Evolutionary conservation across 2,797 vertebrate genomes (phyloP).

Genomic region (Glossophaga mutica): DNA sequence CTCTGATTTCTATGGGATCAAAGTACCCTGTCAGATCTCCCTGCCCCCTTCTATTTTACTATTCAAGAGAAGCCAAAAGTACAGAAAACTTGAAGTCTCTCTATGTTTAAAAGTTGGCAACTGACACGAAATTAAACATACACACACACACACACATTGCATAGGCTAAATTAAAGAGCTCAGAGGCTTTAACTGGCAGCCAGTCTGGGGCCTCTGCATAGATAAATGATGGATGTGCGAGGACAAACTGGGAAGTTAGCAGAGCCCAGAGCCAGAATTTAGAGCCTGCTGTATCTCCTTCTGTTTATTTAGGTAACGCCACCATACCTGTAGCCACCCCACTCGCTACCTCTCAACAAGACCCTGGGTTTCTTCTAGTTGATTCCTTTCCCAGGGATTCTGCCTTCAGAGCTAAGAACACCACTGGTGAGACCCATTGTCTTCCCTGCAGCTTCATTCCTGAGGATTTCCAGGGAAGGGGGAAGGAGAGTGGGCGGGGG

Average conservation of each 20-base stretch:
- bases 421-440: not conserved
- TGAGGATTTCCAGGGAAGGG: not conserved
- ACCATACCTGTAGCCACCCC: not conserved
- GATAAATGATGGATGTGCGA: not conserved
- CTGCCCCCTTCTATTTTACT: not conserved
- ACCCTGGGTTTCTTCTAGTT: not conserved
- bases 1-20: not conserved
- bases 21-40: not conserved
- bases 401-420: not conserved
- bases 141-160: not conserved
- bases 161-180: not conserved
- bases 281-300: not conserved
- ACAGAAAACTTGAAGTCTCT: not conserved
- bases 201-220: not conserved
- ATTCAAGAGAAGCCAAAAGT: not conserved
- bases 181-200: not conserved
- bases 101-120: constrained; percentile 7
- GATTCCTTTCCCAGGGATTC: not conserved
- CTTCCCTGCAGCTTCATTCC: not conserved
- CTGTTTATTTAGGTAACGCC: not conserved
- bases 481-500: not conserved
- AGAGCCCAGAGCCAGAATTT: not conserved
- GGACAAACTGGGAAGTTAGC: not conserved
- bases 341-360: not conserved
- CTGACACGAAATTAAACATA: not conserved